Base-by-base conservation (phyloP, 53 echinoderm and acorn worm species). In the Stichopus horrens region DNA sequence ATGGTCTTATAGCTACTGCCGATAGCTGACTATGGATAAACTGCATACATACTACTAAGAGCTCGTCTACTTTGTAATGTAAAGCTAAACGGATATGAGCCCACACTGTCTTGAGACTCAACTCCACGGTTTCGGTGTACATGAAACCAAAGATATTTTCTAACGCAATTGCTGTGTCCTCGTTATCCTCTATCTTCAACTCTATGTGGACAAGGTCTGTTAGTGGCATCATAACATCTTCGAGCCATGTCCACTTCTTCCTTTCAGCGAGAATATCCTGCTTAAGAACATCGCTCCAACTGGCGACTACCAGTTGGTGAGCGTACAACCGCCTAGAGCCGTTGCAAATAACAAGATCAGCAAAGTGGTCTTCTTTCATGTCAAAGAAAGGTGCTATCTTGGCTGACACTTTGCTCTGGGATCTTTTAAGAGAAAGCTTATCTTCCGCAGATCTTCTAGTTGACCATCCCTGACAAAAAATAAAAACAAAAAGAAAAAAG, bases 81-180 rank as follows among this genome's bases (percentile, higher is more conserved):
- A 4, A 2, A 0, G 55, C 87, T 37, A 87, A 37, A 14, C 14
- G 8, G 8, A 87, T 56, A 55, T 56, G 56, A 75, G 55, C 57
- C 87, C 75, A 87, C 18, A 75, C 75, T 19, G 14, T 87, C 74
- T 57, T 20, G 8, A 74, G 23, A 20, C 51, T 75, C 16, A 87
- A 23, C 2, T 53, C 74, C 19, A 87, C 55, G 10, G 74, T 20
- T 21, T 87, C 87, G 6, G 87, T 87, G 74, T 87, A 87, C 74
- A 87, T 74, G 58, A 18, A 87, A 19, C 52, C 21, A 56, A 87
- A 9, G 8, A 85, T 65, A 52, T 85, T 23, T 5, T 37, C 66
- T 9, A 85, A 10, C 11, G 51, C 66, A 10, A 22, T 22, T 4
- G 52, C 14, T 22, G 6, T 23, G 14, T 85, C 85, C 21, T 51